These are phyloP conservation scores for Gorsachius goisagi DNA, from an alignment of 2,113 vertebrate species.

Conservation along the genomic window DNA sequence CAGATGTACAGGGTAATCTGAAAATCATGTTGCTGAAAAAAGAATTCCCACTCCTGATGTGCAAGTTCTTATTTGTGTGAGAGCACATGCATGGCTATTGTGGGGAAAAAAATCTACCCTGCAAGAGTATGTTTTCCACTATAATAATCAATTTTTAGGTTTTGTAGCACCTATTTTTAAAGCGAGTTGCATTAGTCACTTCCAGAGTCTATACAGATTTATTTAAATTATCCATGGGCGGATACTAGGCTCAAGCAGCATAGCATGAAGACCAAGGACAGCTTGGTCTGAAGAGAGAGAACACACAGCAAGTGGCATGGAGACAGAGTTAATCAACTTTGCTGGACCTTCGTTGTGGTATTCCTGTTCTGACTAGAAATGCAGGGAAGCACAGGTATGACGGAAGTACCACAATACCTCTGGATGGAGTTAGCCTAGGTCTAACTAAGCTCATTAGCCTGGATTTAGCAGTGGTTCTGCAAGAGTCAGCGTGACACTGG, in stretches of 20 bases:
- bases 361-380: not conserved
- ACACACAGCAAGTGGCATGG: not conserved
- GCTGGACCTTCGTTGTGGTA: not conserved
- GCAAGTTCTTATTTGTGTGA: not conserved
- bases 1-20: not conserved
- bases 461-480: not conserved
- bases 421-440: not conserved
- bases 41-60: not conserved
- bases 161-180: not conserved
- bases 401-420: not conserved
- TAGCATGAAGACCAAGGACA: not conserved
- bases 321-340: not conserved
- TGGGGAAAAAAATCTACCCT: not conserved
- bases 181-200: not conserved
- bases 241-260: not conserved
- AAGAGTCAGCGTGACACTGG: not conserved
- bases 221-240: not conserved
- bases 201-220: not conserved
- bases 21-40: not conserved
- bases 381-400: fast-evolving
- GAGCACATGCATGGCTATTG: not conserved
- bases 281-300: not conserved
- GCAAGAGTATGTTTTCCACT: not conserved
- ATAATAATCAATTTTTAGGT: not conserved
- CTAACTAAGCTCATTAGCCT: not conserved